Conservation (phyloP, 2,888 invertebrate genomes). For the Leucophenga montana region DNA sequence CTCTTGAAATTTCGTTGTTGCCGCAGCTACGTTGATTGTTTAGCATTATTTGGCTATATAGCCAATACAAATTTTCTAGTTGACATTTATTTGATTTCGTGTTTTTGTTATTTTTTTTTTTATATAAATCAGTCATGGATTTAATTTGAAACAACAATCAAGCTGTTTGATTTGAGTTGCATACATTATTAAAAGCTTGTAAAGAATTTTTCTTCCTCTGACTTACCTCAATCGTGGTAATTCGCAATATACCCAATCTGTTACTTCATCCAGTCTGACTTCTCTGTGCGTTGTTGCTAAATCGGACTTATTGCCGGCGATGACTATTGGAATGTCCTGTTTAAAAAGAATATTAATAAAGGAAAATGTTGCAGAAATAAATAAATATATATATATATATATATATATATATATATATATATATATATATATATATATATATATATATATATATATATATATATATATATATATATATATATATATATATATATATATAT, state of each 20-base stretch:
- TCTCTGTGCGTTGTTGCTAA: conserved; percentile 81
- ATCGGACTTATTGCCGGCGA: conserved; percentile 90
- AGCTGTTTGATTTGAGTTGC: neutral
- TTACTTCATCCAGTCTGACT: conserved; percentile 84
- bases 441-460: too few relatives aligned
- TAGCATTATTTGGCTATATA: neutral
- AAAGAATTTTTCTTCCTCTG: conserved; percentile 30
- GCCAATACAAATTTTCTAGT: neutral
- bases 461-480: too few relatives aligned
- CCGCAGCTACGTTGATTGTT: neutral
- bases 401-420: too few relatives aligned
- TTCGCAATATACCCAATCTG: conserved; percentile 86
- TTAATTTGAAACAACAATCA: conserved; percentile 1
- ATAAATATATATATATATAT: too few relatives aligned
- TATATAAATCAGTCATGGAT: neutral
- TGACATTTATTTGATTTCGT: neutral
- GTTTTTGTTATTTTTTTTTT: neutral
- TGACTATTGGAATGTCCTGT: conserved; percentile 87
- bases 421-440: too few relatives aligned
- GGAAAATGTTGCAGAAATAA: neutral
- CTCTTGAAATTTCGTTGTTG: neutral
- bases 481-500: too few relatives aligned
- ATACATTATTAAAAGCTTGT: conserved; percentile 8
- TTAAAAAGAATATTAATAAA: conserved; percentile 44
- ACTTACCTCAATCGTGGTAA: conserved; percentile 80